Conservation (phyloP, 2,888 invertebrate species). For the Callyntrura guangdongensis region DNA sequence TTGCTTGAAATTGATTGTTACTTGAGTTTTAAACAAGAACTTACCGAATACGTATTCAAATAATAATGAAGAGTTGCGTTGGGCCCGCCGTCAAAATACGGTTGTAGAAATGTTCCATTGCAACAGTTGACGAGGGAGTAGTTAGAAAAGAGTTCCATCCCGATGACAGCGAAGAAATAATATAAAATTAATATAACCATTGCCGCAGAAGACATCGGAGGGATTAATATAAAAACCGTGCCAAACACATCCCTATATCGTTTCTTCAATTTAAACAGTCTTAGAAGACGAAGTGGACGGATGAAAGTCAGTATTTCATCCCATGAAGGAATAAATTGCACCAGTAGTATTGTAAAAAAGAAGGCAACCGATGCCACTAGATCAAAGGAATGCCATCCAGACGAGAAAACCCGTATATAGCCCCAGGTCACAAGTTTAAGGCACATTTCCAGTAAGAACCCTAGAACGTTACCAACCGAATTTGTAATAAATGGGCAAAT, state of each 20-base stretch:
- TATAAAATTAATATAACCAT: slow-evolving; percentile 87
- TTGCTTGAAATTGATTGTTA: neutral
- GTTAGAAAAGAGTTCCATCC: slow-evolving; percentile 94
- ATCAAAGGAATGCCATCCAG: slow-evolving; percentile 95
- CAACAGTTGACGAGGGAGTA: slow-evolving; percentile 93
- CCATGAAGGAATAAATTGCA: slow-evolving; percentile 80
- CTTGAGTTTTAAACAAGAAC: neutral
- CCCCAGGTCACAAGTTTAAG: slow-evolving; percentile 92
- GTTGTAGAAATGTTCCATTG: slow-evolving; percentile 85
- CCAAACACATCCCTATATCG: slow-evolving; percentile 91
- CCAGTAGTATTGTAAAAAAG: slow-evolving; percentile 83
- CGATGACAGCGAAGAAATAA: slow-evolving; percentile 95
- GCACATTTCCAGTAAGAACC: slow-evolving; percentile 91
- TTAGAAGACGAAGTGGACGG: slow-evolving; percentile 88
- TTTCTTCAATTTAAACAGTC: slow-evolving; percentile 85
- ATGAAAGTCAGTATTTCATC: slow-evolving; percentile 89
- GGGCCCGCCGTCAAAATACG: slow-evolving; percentile 88
- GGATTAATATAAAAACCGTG: slow-evolving; percentile 92
- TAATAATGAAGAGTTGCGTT: slow-evolving; percentile 92
- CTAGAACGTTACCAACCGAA: no score
- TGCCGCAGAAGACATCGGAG: slow-evolving; percentile 93
- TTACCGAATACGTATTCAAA: slow-evolving; percentile 91
- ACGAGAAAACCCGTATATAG: slow-evolving; percentile 90
- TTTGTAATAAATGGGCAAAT: no score
- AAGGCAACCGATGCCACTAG: slow-evolving; percentile 89